Evolutionary conservation across 1,140 invertebrate species (phyloP), one percentile per base, ranked within the genome.

Genomic region (Macrotrachela quadricornifera): DNA sequence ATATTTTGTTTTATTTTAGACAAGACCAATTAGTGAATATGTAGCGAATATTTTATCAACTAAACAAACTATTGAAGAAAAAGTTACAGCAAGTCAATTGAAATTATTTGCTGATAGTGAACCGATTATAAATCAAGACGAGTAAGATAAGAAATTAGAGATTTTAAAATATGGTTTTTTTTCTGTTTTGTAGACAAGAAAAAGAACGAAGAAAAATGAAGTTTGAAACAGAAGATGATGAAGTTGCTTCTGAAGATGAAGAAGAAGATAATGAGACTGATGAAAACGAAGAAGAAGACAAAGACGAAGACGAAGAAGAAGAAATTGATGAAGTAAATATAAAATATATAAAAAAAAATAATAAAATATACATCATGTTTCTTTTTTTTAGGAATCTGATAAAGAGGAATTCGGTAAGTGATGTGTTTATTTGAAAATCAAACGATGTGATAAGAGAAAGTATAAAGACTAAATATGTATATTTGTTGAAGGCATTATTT

Each of bases 71-170:
- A 68, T 94, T 18, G 83, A 95, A 74, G 73, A 79, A 58, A 87
- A 92, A 69, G 80, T 92, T 66, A 75, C 79, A 46, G 75, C 81
- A 51, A 81, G 82, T 63, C 75, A 82, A 58, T 69, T 94, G 55
- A 75, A 81, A 59, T 64, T 95, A 0, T 91, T 94, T 62, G 80
- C 79, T 57, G 77, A 59, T n/a, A 80, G 80, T 42, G 71, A 74
- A 58, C 78, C 80, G n/a, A 78, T 87, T 21, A 77, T 75, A 50
- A 72, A 54, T n/a, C 49, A 57, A 21, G 43, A 57, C 3, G 51
- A 75, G 16, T 68, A 75, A 56, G 76, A 80, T 58, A 73, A 77
- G 17, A 44, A 79, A n/a, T n/a, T 15, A 44, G 42, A 44, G 2
- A 44, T 15, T 30, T 30, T 30, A 2, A 30, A 30, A 8, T 30